Percentiles rank a stretch among this genome's conserved stretches.
Evolutionary conservation across 2,797 vertebrate genomes (phyloP).

Genomic region (Peromyscus melanophrys): DNA sequence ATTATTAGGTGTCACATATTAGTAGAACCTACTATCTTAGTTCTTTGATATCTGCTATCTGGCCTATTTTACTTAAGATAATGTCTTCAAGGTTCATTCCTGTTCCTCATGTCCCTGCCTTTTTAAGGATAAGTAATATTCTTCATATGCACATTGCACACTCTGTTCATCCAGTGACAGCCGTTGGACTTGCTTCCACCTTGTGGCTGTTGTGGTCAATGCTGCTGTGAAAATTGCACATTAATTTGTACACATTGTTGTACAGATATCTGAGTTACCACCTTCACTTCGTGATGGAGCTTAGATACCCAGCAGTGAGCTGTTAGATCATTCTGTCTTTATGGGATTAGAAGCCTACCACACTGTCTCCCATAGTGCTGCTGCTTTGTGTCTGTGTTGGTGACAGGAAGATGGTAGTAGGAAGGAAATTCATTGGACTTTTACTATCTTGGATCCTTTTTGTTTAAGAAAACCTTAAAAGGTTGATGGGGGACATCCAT

Average conservation of each 20-base stretch:
- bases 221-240: neutral
- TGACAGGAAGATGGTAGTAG: neutral
- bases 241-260: neutral
- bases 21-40: neutral
- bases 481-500: neutral
- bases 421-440: neutral
- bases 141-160: neutral
- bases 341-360: neutral
- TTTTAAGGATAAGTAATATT: constrained; percentile 31
- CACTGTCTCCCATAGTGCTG: neutral
- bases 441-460: neutral
- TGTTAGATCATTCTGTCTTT: constrained; percentile 7
- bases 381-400: neutral
- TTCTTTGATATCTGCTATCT: neutral
- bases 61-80: constrained; percentile 19
- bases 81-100: neutral
- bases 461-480: neutral
- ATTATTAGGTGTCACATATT: neutral
- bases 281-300: neutral
- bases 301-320: neutral
- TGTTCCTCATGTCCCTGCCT: neutral
- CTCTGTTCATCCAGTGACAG: neutral
- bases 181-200: neutral
- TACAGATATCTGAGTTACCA: neutral
- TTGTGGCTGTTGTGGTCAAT: neutral